These are phyloP conservation scores for Nasonia vitripennis DNA, from an alignment of 1,140 invertebrate species.

Conservation along the genomic window DNA sequence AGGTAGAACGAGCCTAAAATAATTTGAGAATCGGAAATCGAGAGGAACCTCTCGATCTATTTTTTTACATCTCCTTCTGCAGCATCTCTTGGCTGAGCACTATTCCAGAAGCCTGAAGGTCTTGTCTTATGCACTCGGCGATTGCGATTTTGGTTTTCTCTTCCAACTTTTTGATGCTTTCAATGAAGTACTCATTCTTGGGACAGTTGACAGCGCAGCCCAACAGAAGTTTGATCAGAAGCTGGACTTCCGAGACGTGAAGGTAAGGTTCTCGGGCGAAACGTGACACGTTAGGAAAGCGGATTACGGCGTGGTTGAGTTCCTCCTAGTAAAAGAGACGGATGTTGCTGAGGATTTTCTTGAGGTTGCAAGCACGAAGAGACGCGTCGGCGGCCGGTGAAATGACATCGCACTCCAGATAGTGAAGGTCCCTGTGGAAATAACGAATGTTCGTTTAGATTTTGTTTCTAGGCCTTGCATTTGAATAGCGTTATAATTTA, in stretches of 20 bases:
- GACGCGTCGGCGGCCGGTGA: not conserved
- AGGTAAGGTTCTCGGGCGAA: conserved; percentile 41
- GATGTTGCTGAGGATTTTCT: conserved; percentile 50
- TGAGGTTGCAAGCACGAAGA: conserved; percentile 39
- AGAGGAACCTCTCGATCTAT: too few relatives aligned
- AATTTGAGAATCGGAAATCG: too few relatives aligned
- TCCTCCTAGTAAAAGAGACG: conserved; percentile 53
- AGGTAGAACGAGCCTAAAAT: too few relatives aligned
- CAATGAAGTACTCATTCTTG: conserved; percentile 51
- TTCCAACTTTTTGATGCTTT: conserved; percentile 24
- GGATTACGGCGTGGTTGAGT: conserved; percentile 30
- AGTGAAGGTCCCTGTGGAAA: not conserved
- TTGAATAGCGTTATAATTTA: too few relatives aligned
- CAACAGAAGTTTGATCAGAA: conserved; percentile 51
- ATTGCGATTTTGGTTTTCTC: conserved; percentile 38
- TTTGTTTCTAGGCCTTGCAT: too few relatives aligned
- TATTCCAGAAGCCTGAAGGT: conserved; percentile 17
- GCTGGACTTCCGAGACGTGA: conserved; percentile 50
- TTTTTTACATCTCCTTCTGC: too few relatives aligned
- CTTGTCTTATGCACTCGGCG: conserved; percentile 45
- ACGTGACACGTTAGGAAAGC: conserved; percentile 28
- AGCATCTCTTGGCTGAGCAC: conserved; percentile 40
- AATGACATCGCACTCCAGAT: not conserved
- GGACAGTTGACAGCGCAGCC: conserved; percentile 54
- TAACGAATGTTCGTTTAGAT: not conserved